Evolutionary conservation across 2,888 invertebrate genomes (phyloP).

Genomic region (Mesochorus sp.): DNA sequence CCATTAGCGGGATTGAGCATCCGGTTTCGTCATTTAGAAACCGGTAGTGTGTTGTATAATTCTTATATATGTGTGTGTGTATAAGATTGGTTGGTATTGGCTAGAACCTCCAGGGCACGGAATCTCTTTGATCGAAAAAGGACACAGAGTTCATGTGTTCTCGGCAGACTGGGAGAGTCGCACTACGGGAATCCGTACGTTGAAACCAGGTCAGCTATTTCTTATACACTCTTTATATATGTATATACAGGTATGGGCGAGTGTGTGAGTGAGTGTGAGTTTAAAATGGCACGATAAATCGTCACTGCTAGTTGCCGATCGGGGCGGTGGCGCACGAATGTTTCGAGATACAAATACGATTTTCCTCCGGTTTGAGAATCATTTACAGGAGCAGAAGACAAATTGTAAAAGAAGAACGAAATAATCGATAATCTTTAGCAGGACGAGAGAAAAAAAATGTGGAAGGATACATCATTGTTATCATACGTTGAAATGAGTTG

Average conservation of each 20-base stretch:
- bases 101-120: constrained; percentile 17
- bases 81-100: no score
- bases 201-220: constrained; percentile 52
- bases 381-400: constrained; percentile 39
- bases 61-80: background rate
- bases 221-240: constrained; percentile 3
- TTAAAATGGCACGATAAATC: constrained; percentile 48
- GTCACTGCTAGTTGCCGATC: constrained; percentile 34
- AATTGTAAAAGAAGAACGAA: background rate
- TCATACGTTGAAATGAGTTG: no score
- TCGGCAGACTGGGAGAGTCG: constrained; percentile 21
- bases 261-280: background rate
- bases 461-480: no score
- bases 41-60: background rate
- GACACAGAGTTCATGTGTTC: constrained; percentile 26
- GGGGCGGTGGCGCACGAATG: constrained; percentile 26
- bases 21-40: constrained; percentile 53
- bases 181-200: constrained; percentile 26
- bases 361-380: constrained; percentile 14
- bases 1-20: constrained; percentile 37
- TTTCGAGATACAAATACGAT: constrained; percentile 4
- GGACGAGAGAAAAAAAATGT: constrained; percentile 1
- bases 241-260: background rate
- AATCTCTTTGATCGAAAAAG: constrained; percentile 51
- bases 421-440: background rate